Evolutionary conservation across 2,888 invertebrate species (phyloP).

Genomic region (Camptogramma bilineatum): DNA sequence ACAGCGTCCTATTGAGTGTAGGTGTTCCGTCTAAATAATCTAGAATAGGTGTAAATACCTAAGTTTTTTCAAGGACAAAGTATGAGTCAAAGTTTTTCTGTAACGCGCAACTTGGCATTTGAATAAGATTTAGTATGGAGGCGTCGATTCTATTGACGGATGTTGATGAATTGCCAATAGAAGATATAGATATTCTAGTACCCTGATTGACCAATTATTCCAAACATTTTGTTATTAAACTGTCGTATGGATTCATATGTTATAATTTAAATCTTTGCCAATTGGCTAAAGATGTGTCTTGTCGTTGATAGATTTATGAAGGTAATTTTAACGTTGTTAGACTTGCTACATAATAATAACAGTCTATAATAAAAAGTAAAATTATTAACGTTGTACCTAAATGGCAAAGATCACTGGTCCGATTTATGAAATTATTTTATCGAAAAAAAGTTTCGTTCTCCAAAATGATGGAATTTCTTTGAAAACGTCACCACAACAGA

Average conservation of each 20-base stretch:
- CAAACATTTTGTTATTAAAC: constrained; percentile 7
- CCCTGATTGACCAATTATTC: constrained; percentile 14
- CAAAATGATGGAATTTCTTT: no score
- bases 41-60: not conserved
- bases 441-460: no score
- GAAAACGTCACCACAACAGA: no score
- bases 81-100: constrained; percentile 8
- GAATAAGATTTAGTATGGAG: constrained; percentile 22
- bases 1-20: not conserved
- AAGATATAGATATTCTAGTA: constrained; percentile 12
- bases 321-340: no score
- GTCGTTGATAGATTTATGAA: constrained; percentile 2
- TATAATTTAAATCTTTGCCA: constrained; percentile 10
- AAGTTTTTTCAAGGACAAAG: constrained; percentile 14
- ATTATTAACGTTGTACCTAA: no score
- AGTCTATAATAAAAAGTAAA: not conserved
- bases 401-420: no score
- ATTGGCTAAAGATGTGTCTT: constrained; percentile 13
- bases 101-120: constrained; percentile 21
- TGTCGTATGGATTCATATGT: constrained; percentile 1
- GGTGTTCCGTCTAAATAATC: not conserved
- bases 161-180: constrained; percentile 23
- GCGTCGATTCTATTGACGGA: constrained; percentile 24
- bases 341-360: no score
- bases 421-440: no score